phyloP scores from a whole-genome alignment of 2,888 invertebrate genomes.

The Sarcophaga subvicina region DNA sequence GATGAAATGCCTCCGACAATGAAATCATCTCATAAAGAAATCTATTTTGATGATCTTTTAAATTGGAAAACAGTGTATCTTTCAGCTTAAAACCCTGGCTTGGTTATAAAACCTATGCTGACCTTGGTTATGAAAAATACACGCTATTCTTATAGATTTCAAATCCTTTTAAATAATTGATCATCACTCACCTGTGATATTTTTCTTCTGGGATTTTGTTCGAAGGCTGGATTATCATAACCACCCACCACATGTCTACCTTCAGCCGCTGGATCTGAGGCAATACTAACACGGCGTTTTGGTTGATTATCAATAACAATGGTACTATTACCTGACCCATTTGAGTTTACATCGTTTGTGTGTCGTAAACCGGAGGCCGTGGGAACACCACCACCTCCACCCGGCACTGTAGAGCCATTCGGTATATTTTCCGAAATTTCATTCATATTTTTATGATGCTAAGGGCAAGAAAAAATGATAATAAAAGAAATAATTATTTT shows the following conservation, averaged over 20 bases:
- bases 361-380: slow-evolving; percentile 36
- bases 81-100: no score
- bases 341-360: slow-evolving; percentile 31
- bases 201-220: slow-evolving; percentile 83
- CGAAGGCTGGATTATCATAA: slow-evolving; percentile 86
- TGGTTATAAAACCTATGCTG: no score
- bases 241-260: slow-evolving; percentile 82
- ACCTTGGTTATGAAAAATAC: no score
- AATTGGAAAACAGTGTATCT: no score
- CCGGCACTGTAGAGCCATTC: slow-evolving; percentile 56
- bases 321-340: slow-evolving; percentile 72
- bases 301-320: slow-evolving; percentile 79
- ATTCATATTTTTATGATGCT: slow-evolving; percentile 71
- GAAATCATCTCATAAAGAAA: no score
- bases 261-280: slow-evolving; percentile 83
- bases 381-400: slow-evolving; percentile 31
- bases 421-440: slow-evolving; percentile 66
- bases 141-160: no score
- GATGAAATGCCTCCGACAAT: no score
- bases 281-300: slow-evolving; percentile 86
- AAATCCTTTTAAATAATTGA: no score
- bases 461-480: not conserved
- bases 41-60: no score
- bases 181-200: slow-evolving; percentile 79
- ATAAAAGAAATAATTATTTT: not conserved